Evolutionary conservation across 92 coral and sea anemone genomes (phyloP), one percentile per base, ranked within the genome.

Genomic region (Muricea muricata): DNA sequence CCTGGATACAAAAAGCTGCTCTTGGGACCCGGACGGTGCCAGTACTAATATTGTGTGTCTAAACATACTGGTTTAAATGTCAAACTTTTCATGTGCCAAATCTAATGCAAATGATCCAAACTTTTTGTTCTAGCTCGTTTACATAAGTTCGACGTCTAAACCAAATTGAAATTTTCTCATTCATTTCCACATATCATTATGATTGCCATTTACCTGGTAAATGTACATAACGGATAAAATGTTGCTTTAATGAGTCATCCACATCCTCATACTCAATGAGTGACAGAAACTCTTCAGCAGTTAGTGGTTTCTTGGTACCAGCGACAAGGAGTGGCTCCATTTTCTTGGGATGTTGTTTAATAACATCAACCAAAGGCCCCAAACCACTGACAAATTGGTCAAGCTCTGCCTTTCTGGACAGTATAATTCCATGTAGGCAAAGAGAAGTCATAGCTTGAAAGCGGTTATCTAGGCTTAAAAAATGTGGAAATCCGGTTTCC

Each of bases 231-330:
- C 74, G 40, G 37, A 34, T 12, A 15, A 82, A 37, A 37, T 30
- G 45, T 65, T 82, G 26, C 45, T 82, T 52, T 63, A 41, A 20
- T n/a, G 57, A 34, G 14, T 41, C 37, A 21, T 40, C 63, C 0
- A 69, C 86, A 66, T 67, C 52, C 4, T 81, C 86, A 82, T 66
- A 82, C 17, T 65, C 65, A 45, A 82, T 40, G 25, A 82, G 57
- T 42, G 72, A 73, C 21, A 81, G 20, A 65, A 65, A 40, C 12
- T 65, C 86, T 56, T 41, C 46, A 65, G 57, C 12, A 18, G 2
- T 34, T 31, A 39, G 61, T 14, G 60, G 86, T 28, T 65, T 67
- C n/a, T 65, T 7, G 12, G 30, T 15, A 24, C 86, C 60, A 39
- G 55, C 86, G 34, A 81, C 79, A 63, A 81, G 68, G 1, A 66